phyloP scores from a whole-genome alignment of 2,888 invertebrate species.

The Alloplasta piceator region DNA sequence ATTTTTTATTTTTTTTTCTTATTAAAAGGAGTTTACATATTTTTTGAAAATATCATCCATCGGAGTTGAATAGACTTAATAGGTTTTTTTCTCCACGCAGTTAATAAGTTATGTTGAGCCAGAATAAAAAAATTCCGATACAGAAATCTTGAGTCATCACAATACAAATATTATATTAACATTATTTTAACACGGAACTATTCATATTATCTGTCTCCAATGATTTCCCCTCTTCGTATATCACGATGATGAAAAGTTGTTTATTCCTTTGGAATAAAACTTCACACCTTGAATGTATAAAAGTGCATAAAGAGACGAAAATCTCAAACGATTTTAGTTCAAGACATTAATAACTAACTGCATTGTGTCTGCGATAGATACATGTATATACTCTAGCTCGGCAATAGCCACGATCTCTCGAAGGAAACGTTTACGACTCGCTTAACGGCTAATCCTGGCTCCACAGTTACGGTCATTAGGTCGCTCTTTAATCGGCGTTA shows the following conservation, averaged over 20 bases:
- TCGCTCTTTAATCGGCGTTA: slow-evolving; percentile 76
- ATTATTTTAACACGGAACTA: no score
- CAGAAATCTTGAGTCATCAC: no score
- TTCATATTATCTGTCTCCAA: no score
- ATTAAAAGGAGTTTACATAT: no score
- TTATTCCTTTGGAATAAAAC: background rate
- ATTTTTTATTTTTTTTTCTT: no score
- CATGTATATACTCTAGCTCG: slow-evolving; percentile 15
- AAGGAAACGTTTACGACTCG: slow-evolving; percentile 75
- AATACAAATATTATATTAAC: no score
- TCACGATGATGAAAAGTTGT: background rate
- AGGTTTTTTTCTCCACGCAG: no score
- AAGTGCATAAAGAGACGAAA: background rate
- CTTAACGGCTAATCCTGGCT: slow-evolving; percentile 75
- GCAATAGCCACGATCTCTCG: slow-evolving; percentile 65
- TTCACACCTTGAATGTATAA: background rate
- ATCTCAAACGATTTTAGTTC: slow-evolving; percentile 26
- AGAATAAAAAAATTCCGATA: no score
- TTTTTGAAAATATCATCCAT: no score
- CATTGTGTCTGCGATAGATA: background rate
- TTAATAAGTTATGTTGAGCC: no score
- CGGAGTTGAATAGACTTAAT: no score
- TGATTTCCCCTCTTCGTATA: background rate
- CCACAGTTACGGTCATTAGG: slow-evolving; percentile 76
- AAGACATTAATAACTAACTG: slow-evolving; percentile 16